Evolutionary conservation across 2,888 invertebrate species (phyloP).

Genomic region (Spodoptera picta): DNA sequence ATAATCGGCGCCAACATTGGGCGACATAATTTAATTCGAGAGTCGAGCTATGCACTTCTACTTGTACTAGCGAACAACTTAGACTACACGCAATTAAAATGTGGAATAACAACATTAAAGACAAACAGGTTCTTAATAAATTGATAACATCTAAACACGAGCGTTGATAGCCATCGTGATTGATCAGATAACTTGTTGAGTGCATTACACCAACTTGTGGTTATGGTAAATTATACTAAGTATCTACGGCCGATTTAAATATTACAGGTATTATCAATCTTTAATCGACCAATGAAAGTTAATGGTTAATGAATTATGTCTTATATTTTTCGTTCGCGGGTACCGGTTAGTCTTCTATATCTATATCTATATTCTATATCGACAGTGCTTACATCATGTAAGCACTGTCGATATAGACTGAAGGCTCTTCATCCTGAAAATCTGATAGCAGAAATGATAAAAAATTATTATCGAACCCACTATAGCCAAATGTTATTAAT

Average conservation of each 20-base stretch:
- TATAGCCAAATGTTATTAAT: no score
- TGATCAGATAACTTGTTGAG: conserved; percentile 42
- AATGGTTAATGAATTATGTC: no score
- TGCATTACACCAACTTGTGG: conserved; percentile 16
- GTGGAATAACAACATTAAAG: conserved; percentile 39
- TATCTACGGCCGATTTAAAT: conserved; percentile 27
- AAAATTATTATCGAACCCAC: no score
- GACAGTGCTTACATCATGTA: no score
- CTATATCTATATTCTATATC: no score
- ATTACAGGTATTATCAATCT: not conserved
- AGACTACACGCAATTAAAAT: conserved; percentile 36
- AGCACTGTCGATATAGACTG: no score
- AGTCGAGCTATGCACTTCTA: conserved; percentile 28
- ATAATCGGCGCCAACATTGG: conserved; percentile 2
- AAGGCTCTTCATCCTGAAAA: no score
- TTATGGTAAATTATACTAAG: conserved; percentile 41
- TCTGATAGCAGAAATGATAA: no score
- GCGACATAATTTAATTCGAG: conserved; percentile 26
- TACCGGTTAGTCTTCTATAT: no score
- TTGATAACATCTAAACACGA: conserved; percentile 39
- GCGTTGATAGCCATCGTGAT: conserved; percentile 41
- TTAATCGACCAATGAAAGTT: no score
- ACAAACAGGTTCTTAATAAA: conserved; percentile 43
- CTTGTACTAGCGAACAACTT: conserved; percentile 19
- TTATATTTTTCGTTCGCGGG: no score